These are phyloP conservation scores for Sinosuthora webbiana DNA, from an alignment of 2,113 vertebrate species.

Conservation along the genomic window DNA sequence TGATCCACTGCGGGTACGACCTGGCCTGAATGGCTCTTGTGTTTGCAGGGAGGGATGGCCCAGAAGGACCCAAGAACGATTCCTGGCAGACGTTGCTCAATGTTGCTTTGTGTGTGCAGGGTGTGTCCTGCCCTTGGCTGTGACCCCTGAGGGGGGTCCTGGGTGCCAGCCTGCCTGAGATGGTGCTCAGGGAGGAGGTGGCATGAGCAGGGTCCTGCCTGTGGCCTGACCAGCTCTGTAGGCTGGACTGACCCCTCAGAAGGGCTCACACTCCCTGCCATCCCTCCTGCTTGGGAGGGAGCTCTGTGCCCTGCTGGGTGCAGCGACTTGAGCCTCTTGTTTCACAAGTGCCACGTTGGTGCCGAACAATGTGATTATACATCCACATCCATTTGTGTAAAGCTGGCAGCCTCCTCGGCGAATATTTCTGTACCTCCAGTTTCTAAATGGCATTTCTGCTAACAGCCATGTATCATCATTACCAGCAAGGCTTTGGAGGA, in stretches of 20 bases:
- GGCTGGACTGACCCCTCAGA: neutral
- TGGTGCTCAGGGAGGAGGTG: rapidly evolving
- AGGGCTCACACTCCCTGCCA: rapidly evolving
- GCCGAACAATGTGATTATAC: neutral
- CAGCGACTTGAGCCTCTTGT: neutral
- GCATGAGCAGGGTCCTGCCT: neutral
- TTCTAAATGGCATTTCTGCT: conserved; percentile 17
- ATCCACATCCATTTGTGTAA: neutral
- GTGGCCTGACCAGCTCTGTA: neutral
- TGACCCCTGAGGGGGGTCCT: no score
- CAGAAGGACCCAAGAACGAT: neutral
- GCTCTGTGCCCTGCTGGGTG: neutral
- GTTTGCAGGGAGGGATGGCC: neutral
- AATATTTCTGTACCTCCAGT: neutral
- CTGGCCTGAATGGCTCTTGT: neutral
- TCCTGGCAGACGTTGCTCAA: neutral
- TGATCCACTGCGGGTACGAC: rapidly evolving
- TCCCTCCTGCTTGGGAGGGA: neutral
- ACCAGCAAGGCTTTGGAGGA: conserved; percentile 5
- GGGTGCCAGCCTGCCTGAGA: neutral
- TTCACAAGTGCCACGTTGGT: neutral
- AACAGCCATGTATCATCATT: conserved; percentile 25
- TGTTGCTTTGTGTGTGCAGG: neutral
- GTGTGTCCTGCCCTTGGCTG: neutral
- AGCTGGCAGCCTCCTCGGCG: neutral